A percentile compares a stretch with the other conserved stretches of the same genome.
phyloP scores from a whole-genome alignment of 2,888 invertebrate species.

The Lordiphosa andalusiaca region DNA sequence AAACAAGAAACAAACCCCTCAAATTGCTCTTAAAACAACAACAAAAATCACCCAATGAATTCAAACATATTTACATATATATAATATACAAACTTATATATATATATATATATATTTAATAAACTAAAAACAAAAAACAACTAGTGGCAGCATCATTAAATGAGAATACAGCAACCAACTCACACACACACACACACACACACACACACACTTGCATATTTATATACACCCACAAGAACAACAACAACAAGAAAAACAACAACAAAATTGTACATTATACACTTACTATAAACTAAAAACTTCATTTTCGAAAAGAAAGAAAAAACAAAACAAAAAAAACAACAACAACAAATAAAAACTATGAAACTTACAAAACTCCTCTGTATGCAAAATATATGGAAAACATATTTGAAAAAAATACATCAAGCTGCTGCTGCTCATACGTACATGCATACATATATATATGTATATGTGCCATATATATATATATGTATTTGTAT shows the following conservation, averaged over 20 bases:
- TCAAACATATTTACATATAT: slow-evolving; percentile 46
- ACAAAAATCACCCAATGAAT: slow-evolving; percentile 22
- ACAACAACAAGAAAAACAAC: slow-evolving; percentile 29
- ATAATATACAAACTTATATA: slow-evolving; percentile 37
- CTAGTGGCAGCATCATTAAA: slow-evolving; percentile 64
- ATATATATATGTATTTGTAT: slow-evolving; percentile 30
- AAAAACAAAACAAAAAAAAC: slow-evolving; percentile 2
- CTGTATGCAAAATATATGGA: slow-evolving; percentile 30
- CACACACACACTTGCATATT: slow-evolving; percentile 49
- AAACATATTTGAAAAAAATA: slow-evolving; percentile 8
- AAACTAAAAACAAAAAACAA: slow-evolving; percentile 26
- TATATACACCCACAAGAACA: slow-evolving; percentile 45
- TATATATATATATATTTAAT: slow-evolving; percentile 30
- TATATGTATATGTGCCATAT: slow-evolving; percentile 28
- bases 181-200: slow-evolving; percentile 39
- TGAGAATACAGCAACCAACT: slow-evolving; percentile 37
- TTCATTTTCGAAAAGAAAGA: slow-evolving; percentile 40
- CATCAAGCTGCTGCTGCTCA: slow-evolving; percentile 10
- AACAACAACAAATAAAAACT: slow-evolving; percentile 28
- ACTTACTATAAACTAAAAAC: slow-evolving; percentile 35
- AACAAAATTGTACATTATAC: slow-evolving; percentile 63
- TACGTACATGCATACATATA: slow-evolving; percentile 24
- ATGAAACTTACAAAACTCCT: slow-evolving; percentile 19
- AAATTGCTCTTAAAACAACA: slow-evolving; percentile 53
- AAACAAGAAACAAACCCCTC: slow-evolving; percentile 6